Conservation (phyloP, 2,797 vertebrate species). For the Muraenolepis orangiensis region DNA sequence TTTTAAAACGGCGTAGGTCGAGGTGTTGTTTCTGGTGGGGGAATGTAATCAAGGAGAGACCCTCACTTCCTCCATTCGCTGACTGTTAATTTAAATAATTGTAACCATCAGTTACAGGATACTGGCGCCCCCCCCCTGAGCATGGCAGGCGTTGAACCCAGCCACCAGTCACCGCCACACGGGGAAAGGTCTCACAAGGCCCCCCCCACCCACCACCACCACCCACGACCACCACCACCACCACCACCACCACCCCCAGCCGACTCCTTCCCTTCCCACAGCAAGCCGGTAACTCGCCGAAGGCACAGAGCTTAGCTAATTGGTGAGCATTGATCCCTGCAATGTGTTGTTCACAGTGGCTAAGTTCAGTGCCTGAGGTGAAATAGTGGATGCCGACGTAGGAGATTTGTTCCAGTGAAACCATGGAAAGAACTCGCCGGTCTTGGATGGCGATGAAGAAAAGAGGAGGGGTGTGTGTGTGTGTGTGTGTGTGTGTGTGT, state of each 20-base stretch:
- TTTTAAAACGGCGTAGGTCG: background rate
- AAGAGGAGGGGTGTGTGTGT: conserved; percentile 9
- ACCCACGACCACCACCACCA: conserved; percentile 29
- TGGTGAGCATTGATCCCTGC: conserved; percentile 82
- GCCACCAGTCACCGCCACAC: conserved; percentile 11
- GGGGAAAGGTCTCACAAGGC: conserved; percentile 53
- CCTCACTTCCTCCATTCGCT: conserved; percentile 1
- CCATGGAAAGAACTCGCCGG: conserved; percentile 61
- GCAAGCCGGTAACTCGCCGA: conserved; percentile 68
- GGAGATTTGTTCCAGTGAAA: conserved; percentile 59
- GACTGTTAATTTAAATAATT: background rate
- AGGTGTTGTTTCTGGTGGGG: conserved; percentile 14
- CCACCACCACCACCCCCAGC: conserved; percentile 27
- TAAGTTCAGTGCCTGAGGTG: conserved; percentile 85
- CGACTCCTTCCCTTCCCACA: no score
- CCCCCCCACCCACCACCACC: conserved; percentile 30
- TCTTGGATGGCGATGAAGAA: conserved; percentile 51
- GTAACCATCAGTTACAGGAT: background rate
- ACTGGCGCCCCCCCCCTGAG: background rate
- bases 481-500: conserved; percentile 1
- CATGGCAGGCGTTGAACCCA: background rate
- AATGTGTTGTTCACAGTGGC: conserved; percentile 86
- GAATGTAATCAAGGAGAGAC: conserved; percentile 15
- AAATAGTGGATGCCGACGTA: conserved; percentile 69
- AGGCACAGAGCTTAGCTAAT: conserved; percentile 85